Percentiles rank a stretch among this genome's conserved stretches.
These are phyloP conservation scores for Brenthis ino DNA, from an alignment of 2,888 invertebrate species.

Conservation along the genomic window DNA sequence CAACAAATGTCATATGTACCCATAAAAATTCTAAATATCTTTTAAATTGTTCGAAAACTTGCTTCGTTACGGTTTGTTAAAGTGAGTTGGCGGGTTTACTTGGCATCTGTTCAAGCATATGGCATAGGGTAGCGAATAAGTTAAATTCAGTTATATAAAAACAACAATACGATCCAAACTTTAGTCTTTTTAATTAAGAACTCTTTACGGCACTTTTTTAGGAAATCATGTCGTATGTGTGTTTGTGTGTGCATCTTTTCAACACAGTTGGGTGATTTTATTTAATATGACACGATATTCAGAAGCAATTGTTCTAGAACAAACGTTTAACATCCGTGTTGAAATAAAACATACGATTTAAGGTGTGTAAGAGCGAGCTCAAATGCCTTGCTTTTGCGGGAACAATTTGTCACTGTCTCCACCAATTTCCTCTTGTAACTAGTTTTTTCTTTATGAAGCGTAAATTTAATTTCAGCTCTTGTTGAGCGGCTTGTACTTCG, in stretches of 20 bases:
- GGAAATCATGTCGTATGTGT: too few species aligned
- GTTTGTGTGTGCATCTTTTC: too few species aligned
- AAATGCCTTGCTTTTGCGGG: conserved; percentile 63
- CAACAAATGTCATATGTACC: too few species aligned
- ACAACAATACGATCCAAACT: conserved; percentile 25
- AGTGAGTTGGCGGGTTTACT: conserved; percentile 33
- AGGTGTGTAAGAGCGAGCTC: conserved; percentile 52
- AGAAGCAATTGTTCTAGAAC: conserved; percentile 13
- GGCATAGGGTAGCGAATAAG: conserved; percentile 25
- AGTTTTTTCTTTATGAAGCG: conserved; percentile 79
- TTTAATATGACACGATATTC: conserved; percentile 41
- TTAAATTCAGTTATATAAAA: conserved; percentile 28
- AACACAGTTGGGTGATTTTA: not conserved
- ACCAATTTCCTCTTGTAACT: conserved; percentile 80
- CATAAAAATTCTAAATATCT: conserved; percentile 14
- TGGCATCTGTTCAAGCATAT: conserved; percentile 34
- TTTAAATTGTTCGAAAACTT: conserved; percentile 30
- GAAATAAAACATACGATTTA: conserved; percentile 50
- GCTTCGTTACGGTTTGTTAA: conserved; percentile 31
- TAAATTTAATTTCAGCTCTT: conserved; percentile 79
- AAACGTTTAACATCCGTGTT: conserved; percentile 24
- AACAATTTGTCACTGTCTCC: conserved; percentile 80
- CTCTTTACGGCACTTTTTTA: not conserved
- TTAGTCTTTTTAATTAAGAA: conserved; percentile 24
- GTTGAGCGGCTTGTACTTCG: conserved; percentile 58